Evolutionary conservation across 23 tunicate genomes (phyloP).

Genomic region (Styela clava): DNA sequence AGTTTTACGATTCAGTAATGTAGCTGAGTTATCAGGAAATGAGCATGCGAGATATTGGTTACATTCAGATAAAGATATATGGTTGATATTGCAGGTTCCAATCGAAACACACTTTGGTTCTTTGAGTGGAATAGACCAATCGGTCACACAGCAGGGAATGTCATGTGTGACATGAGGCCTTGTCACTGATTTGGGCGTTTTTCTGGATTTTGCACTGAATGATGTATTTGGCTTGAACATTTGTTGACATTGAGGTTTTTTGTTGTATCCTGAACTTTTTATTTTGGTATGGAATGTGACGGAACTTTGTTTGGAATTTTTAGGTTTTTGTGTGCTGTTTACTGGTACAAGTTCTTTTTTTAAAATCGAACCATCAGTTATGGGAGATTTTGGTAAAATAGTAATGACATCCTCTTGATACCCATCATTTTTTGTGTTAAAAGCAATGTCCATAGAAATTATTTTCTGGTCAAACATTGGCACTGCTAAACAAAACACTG

Average conservation of each 20-base stretch:
- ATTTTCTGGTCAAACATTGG: not conserved
- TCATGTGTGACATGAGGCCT: not conserved
- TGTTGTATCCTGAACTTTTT: constrained; percentile 71
- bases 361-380: constrained; percentile 6
- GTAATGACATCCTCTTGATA: not conserved
- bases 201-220: not conserved
- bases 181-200: not conserved
- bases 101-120: not conserved
- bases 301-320: constrained; percentile 9
- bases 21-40: not conserved
- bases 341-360: not conserved
- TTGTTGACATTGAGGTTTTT: constrained; percentile 12
- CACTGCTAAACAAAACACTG: not conserved
- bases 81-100: constrained; percentile 8
- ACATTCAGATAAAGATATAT: not conserved
- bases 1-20: not conserved
- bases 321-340: not conserved
- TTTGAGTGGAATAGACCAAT: not conserved
- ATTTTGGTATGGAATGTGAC: constrained; percentile 55
- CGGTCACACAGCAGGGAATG: not conserved
- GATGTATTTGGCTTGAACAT: constrained; percentile 59
- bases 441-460: not conserved
- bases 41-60: not conserved
- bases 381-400: not conserved
- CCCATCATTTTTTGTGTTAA: not conserved